Conservation (phyloP, 2,888 invertebrate species). For the Dynastes hyllus region DNA sequence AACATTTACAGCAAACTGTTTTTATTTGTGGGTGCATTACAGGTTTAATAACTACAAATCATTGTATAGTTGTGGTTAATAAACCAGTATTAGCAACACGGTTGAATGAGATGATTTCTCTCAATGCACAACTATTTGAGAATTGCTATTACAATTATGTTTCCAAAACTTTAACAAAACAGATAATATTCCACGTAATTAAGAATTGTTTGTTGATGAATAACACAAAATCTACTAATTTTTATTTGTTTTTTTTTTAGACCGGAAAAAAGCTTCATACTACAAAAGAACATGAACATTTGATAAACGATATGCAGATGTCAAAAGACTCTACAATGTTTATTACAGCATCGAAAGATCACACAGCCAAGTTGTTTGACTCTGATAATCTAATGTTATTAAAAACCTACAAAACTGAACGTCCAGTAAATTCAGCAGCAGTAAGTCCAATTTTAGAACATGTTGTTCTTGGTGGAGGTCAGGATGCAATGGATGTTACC, state of each 20-base stretch:
- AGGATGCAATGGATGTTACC: conserved; percentile 99
- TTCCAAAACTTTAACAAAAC: not conserved
- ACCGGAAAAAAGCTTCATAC: conserved; percentile 87
- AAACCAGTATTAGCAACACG: too few species aligned
- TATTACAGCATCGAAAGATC: conserved; percentile 97
- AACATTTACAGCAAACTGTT: too few species aligned
- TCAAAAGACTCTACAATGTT: conserved; percentile 96
- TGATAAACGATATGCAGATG: conserved; percentile 97
- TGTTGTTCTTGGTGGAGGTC: conserved; percentile 98
- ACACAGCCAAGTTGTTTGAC: conserved; percentile 96
- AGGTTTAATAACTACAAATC: too few species aligned
- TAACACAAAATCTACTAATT: not conserved
- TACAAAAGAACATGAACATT: conserved; percentile 86
- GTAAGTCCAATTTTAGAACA: conserved; percentile 97
- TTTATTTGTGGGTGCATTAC: too few species aligned
- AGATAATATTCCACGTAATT: not conserved
- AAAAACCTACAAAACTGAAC: conserved; percentile 97
- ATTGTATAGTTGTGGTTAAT: too few species aligned
- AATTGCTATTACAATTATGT: not conserved
- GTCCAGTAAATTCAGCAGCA: conserved; percentile 98
- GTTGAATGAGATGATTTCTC: not conserved
- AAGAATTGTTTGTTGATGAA: not conserved
- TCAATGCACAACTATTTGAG: not conserved
- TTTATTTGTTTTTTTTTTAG: conserved; percentile 70
- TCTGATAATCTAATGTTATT: conserved; percentile 88